Conservation (phyloP, 2,797 vertebrate species). For the Phoxinus dragarum region DNA sequence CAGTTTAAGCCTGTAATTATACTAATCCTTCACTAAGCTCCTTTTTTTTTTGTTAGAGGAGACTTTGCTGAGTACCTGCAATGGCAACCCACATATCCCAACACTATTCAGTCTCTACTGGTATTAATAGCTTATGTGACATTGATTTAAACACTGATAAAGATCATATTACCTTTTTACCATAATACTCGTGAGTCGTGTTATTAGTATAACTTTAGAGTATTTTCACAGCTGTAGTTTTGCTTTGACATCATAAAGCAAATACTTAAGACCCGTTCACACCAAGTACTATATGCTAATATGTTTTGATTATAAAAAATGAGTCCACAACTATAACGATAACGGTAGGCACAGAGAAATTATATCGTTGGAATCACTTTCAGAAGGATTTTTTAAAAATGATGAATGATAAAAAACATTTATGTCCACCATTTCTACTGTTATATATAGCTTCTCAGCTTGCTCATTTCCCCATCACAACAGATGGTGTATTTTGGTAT, state of each 20-base stretch:
- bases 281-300: background rate
- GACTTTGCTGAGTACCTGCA: constrained; percentile 15
- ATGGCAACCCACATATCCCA: background rate
- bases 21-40: constrained; percentile 32
- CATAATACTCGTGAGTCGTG: background rate
- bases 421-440: no score
- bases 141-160: background rate
- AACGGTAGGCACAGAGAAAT: background rate
- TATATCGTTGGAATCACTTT: background rate
- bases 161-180: background rate
- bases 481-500: no score
- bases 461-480: no score
- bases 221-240: background rate
- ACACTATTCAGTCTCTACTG: background rate
- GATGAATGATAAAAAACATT: no score
- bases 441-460: no score
- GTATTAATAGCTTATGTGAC: background rate
- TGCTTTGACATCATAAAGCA: background rate
- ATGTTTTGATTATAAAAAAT: background rate
- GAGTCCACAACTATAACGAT: background rate
- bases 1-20: constrained; percentile 37
- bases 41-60: background rate
- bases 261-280: background rate
- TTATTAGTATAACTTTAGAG: background rate
- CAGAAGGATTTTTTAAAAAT: background rate